Conservation (phyloP, 2,797 vertebrate species). For the Enteromius thamalakanensis region DNA sequence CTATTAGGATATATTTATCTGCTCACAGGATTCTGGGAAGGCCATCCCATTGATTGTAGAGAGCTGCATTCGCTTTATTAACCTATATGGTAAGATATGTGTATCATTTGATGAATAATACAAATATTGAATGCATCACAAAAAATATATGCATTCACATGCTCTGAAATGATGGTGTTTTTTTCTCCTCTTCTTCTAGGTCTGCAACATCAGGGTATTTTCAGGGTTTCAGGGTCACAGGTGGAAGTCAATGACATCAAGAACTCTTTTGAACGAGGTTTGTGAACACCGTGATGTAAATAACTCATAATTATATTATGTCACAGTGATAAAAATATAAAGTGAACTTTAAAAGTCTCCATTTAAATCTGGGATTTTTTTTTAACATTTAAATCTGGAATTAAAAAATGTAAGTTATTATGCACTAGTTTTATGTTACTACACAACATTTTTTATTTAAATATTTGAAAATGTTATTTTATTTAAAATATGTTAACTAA, state of each 20-base stretch:
- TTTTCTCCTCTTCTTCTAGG: constrained; percentile 71
- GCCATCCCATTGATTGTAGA: constrained; percentile 96
- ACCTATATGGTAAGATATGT: constrained; percentile 88
- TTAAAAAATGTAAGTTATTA: not conserved
- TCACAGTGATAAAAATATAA: not conserved
- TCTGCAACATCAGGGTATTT: constrained; percentile 98
- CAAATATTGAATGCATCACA: not conserved
- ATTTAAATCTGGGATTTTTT: not conserved
- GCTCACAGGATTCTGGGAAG: constrained; percentile 89
- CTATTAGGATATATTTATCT: constrained; percentile 8
- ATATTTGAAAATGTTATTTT: not conserved
- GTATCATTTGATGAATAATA: constrained; percentile 1
- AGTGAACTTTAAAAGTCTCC: not conserved
- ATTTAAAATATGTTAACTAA: not conserved
- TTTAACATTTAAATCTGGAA: not conserved
- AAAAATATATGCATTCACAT: not conserved
- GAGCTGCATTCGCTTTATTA: constrained; percentile 98
- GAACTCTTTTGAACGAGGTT: constrained; percentile 98
- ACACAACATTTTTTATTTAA: not conserved
- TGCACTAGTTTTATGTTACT: too few species aligned
- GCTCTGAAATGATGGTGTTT: not conserved
- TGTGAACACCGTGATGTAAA: constrained; percentile 52
- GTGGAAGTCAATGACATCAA: constrained; percentile 99
- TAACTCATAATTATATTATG: not conserved
- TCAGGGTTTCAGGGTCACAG: constrained; percentile 96